Evolutionary conservation across 2,797 vertebrate genomes (phyloP).

Genomic region (Platyrinchus mystaceus): DNA sequence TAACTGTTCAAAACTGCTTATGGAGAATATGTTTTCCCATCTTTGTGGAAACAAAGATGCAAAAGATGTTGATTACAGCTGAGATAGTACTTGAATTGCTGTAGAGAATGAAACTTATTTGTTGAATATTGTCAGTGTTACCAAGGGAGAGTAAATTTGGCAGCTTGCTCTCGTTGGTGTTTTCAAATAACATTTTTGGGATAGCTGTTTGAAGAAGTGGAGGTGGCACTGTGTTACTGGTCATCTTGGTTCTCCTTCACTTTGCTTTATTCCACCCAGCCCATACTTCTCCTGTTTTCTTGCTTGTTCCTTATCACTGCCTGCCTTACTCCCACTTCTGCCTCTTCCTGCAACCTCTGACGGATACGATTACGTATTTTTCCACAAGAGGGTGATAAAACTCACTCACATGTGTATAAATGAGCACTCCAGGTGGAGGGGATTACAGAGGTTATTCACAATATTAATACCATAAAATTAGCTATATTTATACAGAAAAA

Average conservation of each 20-base stretch:
- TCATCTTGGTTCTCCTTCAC: background rate
- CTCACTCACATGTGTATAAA: background rate
- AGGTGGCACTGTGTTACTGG: background rate
- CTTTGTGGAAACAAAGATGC: background rate
- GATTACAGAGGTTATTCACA: background rate
- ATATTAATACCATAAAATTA: background rate
- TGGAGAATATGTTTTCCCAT: background rate
- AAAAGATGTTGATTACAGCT: background rate
- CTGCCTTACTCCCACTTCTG: background rate
- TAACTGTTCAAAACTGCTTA: background rate
- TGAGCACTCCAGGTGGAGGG: background rate
- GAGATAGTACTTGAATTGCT: background rate
- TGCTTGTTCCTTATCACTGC: background rate
- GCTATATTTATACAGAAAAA: background rate
- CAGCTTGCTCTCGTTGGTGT: background rate
- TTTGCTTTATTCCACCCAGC: background rate
- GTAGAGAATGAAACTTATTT: background rate
- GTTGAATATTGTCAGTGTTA: background rate
- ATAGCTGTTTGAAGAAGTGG: background rate
- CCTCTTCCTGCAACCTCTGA: background rate
- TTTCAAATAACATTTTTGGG: background rate
- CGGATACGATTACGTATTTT: background rate
- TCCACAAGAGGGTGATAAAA: slow-evolving; percentile 61
- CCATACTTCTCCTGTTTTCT: background rate
- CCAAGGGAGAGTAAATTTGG: background rate